These are phyloP conservation scores for Grapholita molesta DNA, from an alignment of 1,140 invertebrate species.

Conservation along the genomic window DNA sequence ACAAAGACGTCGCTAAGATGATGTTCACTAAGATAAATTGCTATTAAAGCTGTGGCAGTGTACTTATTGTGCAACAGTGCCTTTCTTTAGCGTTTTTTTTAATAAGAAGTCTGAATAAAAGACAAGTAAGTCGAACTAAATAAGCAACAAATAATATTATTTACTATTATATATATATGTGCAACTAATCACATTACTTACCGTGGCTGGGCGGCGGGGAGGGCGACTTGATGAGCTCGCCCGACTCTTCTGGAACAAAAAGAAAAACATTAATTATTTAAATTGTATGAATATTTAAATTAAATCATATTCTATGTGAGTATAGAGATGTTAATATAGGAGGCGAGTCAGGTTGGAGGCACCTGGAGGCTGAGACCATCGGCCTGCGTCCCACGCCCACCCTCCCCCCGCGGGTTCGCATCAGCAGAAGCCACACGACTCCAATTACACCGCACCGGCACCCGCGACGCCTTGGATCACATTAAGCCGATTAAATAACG, in stretches of 20 bases:
- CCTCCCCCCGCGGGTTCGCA: neutral
- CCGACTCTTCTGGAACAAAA: slow-evolving; percentile 70
- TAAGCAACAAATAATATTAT: neutral
- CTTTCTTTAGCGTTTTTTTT: neutral
- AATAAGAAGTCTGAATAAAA: neutral
- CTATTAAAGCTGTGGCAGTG: neutral
- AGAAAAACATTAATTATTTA: slow-evolving; percentile 23
- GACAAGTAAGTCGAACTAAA: neutral
- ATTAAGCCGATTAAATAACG: slow-evolving; percentile 10
- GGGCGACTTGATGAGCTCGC: slow-evolving; percentile 74
- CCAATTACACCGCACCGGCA: neutral
- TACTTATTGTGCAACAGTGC: neutral
- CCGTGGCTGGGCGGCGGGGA: slow-evolving; percentile 76
- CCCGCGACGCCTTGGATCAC: slow-evolving; percentile 7
- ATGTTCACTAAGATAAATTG: neutral
- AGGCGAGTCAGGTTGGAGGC: neutral
- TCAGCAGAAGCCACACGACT: slow-evolving; percentile 5
- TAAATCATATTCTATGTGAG: neutral
- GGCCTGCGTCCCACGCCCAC: neutral
- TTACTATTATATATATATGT: neutral
- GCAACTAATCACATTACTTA: slow-evolving; percentile 33
- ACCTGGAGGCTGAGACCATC: neutral
- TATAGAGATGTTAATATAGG: neutral
- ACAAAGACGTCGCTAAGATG: neutral
- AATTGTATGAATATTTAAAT: neutral